Evolutionary conservation across 2,113 vertebrate genomes (phyloP).

Genomic region (Carollia perspicillata): DNA sequence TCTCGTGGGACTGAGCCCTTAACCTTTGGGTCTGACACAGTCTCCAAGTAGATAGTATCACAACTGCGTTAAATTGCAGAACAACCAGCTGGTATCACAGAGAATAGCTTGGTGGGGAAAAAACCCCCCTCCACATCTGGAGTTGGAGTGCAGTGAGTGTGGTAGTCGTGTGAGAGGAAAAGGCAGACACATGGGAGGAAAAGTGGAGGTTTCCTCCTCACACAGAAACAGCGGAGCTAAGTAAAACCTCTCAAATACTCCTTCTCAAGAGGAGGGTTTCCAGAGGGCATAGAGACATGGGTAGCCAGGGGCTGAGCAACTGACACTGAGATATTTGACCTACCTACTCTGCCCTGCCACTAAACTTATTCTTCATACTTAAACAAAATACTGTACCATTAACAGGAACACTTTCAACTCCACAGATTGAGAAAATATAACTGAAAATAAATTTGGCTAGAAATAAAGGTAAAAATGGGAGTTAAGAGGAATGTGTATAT

Average conservation of each 20-base stretch:
- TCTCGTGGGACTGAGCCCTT: neutral
- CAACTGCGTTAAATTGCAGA: neutral
- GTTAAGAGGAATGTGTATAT: neutral
- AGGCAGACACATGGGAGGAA: neutral
- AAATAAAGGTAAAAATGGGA: slow-evolving; percentile 48
- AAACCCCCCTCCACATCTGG: too few relatives aligned
- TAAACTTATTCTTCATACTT: neutral
- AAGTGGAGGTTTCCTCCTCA: neutral
- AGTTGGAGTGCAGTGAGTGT: neutral
- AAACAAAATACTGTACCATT: neutral
- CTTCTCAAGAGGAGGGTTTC: neutral
- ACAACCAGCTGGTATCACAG: neutral
- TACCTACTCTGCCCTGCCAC: neutral
- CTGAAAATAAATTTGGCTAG: slow-evolving; percentile 34
- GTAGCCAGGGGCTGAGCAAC: neutral
- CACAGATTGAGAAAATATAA: neutral
- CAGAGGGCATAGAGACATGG: neutral
- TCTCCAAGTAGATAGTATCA: neutral
- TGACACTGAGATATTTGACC: neutral
- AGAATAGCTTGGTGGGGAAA: neutral
- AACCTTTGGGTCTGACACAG: neutral
- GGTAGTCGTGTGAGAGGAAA: neutral
- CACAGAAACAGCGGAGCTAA: neutral
- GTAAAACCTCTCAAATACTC: neutral
- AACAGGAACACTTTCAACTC: neutral